phyloP scores from a whole-genome alignment of 2,888 invertebrate species.

The Electrophaes corylata region DNA sequence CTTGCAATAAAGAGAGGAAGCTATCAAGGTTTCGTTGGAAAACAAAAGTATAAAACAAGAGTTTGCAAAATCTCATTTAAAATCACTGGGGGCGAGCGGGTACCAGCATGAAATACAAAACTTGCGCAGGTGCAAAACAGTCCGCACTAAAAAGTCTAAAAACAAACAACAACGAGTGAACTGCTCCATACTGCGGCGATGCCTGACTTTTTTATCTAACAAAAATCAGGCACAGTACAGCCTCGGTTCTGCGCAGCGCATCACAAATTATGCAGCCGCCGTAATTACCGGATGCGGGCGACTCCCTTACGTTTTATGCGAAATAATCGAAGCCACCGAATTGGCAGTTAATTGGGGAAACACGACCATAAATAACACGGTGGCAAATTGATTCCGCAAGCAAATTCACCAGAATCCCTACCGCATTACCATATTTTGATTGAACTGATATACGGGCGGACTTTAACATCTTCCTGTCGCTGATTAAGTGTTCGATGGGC shows the following conservation, averaged over 20 bases:
- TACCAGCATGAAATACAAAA: conserved; percentile 65
- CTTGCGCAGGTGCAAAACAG: conserved; percentile 76
- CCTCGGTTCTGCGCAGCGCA: conserved; percentile 69
- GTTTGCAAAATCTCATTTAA: conserved; percentile 63
- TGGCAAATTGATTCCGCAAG: conserved; percentile 76
- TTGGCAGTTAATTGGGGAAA: conserved; percentile 82
- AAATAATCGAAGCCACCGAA: conserved; percentile 84
- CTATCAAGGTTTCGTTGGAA: conserved; percentile 45
- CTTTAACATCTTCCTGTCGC: conserved; percentile 69
- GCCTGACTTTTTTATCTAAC: conserved; percentile 77
- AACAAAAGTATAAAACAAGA: conserved; percentile 51
- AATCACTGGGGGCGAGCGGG: conserved; percentile 44
- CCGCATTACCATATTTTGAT: conserved; percentile 78
- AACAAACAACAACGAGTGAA: conserved; percentile 69
- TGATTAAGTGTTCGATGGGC: conserved; percentile 67
- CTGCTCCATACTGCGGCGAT: conserved; percentile 51
- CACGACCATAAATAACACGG: conserved; percentile 76
- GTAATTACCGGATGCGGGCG: conserved; percentile 84
- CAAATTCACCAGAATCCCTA: conserved; percentile 55
- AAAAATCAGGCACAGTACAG: conserved; percentile 70
- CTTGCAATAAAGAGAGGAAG: conserved; percentile 50
- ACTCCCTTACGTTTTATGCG: conserved; percentile 80
- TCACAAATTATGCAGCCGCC: conserved; percentile 78
- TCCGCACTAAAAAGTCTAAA: conserved; percentile 52
- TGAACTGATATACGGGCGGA: conserved; percentile 68